Base-by-base conservation (phyloP, 2,888 invertebrate genomes). In the Parascotia fuliginaria region DNA sequence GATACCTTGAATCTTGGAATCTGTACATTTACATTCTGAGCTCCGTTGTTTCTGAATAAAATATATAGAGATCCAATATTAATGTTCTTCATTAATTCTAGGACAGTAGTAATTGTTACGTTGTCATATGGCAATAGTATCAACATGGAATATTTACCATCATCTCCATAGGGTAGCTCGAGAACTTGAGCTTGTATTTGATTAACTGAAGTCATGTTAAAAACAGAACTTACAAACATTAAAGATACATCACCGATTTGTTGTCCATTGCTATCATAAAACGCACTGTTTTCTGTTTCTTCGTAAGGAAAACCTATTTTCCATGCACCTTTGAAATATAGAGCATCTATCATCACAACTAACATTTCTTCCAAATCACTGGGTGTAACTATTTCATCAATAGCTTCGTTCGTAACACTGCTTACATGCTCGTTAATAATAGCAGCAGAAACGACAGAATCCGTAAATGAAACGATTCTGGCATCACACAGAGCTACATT, bases 1-100 rank as follows among this genome's bases (percentile, higher is more conserved):
- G 87, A 75, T 3, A 94, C 87, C 46, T 88, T 92, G 66, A 95
- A 95, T 60, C 91, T 89, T 0, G 95, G 95, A 31, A 95, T 62
- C 60, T 92, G 89, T 0, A 95, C 92, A 22, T 88, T 83, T 0
- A 94, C 92, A 1, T 82, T 82, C n/a, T 76, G 85, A 0, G 84
- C 76, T 9, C 79, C 77, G 1, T 84, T 74, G 12, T 73, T 72
- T 0, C 75, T 68, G 24, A 94, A 83, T 4, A 81, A 70, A 2
- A 80, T 69, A 27, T 94, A 85, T 22, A 95, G 82, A 0, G 88
- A 81, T 0, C 77, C 75, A 59, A 93, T 73, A 46, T 92, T 92
- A 9, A 92, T 69, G 0, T 58, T 69, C 9, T 84, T 81, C n/a
- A 95, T 69, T 9, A 85, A 84, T 0, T 91, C 81, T 0, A 95